phyloP scores from a whole-genome alignment of 2,113 vertebrate genomes.

The Nibea albiflora region DNA sequence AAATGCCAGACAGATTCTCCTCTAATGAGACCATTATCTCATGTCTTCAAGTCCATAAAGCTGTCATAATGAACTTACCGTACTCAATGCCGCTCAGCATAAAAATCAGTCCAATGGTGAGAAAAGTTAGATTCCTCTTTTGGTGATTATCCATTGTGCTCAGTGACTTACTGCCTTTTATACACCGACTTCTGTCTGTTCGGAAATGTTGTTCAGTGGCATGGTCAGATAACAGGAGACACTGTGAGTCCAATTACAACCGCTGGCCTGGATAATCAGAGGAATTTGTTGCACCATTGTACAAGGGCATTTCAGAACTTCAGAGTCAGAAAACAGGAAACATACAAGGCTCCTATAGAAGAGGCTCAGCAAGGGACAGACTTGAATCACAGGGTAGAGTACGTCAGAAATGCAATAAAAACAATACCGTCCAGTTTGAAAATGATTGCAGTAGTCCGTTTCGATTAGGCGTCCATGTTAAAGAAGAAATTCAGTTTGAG shows the following conservation, averaged over 20 bases:
- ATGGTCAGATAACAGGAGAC: slow-evolving; percentile 69
- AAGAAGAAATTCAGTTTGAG: slow-evolving; percentile 62
- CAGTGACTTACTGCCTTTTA: slow-evolving; percentile 34
- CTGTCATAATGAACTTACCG: slow-evolving; percentile 77
- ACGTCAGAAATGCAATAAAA: neutral
- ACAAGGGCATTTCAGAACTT: slow-evolving; percentile 20
- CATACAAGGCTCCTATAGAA: neutral
- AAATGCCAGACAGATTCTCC: slow-evolving; percentile 35
- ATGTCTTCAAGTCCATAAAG: slow-evolving; percentile 23
- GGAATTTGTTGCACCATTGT: slow-evolving; percentile 44
- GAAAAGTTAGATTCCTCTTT: slow-evolving; percentile 83
- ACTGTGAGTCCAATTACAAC: slow-evolving; percentile 73
- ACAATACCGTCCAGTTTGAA: neutral
- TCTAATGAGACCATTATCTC: slow-evolving; percentile 41
- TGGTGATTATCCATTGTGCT: slow-evolving; percentile 78
- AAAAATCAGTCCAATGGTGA: slow-evolving; percentile 86
- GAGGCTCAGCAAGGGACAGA: neutral
- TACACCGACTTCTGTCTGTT: slow-evolving; percentile 24
- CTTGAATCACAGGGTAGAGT: neutral
- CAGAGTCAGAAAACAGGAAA: neutral
- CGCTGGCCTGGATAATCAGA: slow-evolving; percentile 41
- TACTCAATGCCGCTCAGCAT: slow-evolving; percentile 88
- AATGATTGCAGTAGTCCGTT: slow-evolving; percentile 9
- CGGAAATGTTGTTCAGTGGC: slow-evolving; percentile 38
- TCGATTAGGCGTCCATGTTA: slow-evolving; percentile 40